Conservation (phyloP, 2,113 vertebrate species). For the Python bivittatus region DNA sequence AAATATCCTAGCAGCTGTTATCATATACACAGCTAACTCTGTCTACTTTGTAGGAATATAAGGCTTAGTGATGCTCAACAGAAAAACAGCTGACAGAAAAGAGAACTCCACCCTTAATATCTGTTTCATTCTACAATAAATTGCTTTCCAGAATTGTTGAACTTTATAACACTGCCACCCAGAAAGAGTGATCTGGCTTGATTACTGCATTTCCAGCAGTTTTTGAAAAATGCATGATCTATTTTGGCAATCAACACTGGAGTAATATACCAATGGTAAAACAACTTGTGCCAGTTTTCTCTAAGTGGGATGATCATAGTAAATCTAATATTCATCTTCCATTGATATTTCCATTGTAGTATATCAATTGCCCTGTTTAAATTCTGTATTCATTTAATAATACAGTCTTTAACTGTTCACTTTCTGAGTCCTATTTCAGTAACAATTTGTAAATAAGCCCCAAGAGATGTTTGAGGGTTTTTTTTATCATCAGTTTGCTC, state of each 20-base stretch:
- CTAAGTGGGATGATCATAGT: not conserved
- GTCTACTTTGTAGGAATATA: not conserved
- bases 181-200: not conserved
- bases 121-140: not conserved
- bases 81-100: not conserved
- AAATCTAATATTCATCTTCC: not conserved
- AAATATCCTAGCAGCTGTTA: not conserved
- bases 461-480: no score
- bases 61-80: not conserved
- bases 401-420: no score
- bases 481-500: no score
- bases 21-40: not conserved
- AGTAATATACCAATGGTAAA: not conserved
- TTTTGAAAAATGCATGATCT: not conserved
- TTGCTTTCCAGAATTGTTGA: not conserved
- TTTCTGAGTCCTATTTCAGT: no score
- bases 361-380: no score
- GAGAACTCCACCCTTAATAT: not conserved
- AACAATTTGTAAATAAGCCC: no score
- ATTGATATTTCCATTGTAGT: not conserved
- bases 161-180: not conserved
- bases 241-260: not conserved
- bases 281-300: not conserved
- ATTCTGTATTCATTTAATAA: no score
- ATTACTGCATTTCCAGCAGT: not conserved